Evolutionary conservation across 35 echinoderm and acorn worm species (phyloP).

Genomic region (Diadema setosum): DNA sequence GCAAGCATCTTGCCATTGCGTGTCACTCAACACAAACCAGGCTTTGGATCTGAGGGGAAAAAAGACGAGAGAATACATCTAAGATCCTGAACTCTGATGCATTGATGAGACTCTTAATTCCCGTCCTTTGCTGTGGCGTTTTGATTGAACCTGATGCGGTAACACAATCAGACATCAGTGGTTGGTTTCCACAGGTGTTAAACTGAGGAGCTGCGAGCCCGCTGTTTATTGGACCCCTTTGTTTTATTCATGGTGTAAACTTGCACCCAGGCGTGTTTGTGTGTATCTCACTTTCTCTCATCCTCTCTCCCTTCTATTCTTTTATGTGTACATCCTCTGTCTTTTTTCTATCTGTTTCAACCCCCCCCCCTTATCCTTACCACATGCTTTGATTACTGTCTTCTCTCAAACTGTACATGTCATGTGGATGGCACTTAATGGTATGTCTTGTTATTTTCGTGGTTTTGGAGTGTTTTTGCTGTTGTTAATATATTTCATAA

Average conservation of each 20-base stretch:
- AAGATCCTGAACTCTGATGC: too few species aligned
- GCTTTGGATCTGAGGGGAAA: too few species aligned
- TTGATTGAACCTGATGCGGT: background rate
- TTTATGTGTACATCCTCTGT: background rate
- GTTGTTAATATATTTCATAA: too few species aligned
- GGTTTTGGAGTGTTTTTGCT: too few species aligned
- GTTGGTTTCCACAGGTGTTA: slow-evolving; percentile 5
- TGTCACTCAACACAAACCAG: background rate
- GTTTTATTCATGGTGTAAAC: slow-evolving; percentile 27
- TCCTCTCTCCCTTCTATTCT: background rate
- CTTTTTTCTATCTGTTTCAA: background rate
- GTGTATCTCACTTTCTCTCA: background rate
- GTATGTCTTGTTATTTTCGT: too few species aligned
- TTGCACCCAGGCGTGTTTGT: background rate
- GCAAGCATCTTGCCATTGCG: background rate
- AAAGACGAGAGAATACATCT: too few species aligned
- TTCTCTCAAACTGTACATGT: too few species aligned
- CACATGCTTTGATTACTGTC: too few species aligned
- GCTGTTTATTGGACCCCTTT: slow-evolving; percentile 3
- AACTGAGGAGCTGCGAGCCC: background rate
- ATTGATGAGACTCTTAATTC: background rate
- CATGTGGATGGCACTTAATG: too few species aligned
- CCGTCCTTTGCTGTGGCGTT: background rate
- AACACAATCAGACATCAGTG: background rate
- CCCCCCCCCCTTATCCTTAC: background rate